phyloP scores from a whole-genome alignment of 2,888 invertebrate genomes.

The Napeogenes sylphis region DNA sequence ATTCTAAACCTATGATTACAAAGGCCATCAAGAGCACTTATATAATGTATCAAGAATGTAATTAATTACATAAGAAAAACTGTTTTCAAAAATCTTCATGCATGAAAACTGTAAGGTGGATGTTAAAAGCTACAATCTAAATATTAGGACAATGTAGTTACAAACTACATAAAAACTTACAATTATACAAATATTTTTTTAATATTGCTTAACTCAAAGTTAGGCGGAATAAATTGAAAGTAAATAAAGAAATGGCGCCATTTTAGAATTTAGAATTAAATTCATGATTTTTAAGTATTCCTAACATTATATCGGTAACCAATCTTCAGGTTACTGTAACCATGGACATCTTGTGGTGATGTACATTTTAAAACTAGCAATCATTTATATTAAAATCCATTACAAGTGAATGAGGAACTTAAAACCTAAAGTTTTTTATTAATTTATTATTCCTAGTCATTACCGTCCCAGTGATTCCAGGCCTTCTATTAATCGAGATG shows the following conservation, averaged over 20 bases:
- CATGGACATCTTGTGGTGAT: slow-evolving; percentile 50
- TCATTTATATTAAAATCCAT: slow-evolving; percentile 42
- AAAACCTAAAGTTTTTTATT: slow-evolving; percentile 16
- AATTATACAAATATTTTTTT: slow-evolving; percentile 37
- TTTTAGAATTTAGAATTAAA: neutral
- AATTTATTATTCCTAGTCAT: slow-evolving; percentile 20
- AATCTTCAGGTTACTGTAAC: slow-evolving; percentile 46
- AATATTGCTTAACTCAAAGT: slow-evolving; percentile 56
- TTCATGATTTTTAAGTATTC: slow-evolving; percentile 2
- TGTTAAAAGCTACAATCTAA: neutral
- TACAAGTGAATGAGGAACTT: slow-evolving; percentile 19
- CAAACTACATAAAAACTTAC: slow-evolving; percentile 19
- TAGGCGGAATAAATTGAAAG: slow-evolving; percentile 48
- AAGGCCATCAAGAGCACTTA: neutral
- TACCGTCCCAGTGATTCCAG: slow-evolving; percentile 38
- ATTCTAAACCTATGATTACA: slow-evolving; percentile 2
- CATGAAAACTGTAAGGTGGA: neutral
- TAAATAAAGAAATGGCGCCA: slow-evolving; percentile 21
- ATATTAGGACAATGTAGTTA: neutral
- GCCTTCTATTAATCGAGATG: slow-evolving; percentile 43
- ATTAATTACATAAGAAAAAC: too few relatives aligned
- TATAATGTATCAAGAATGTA: neutral
- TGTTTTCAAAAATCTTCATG: neutral
- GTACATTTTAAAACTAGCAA: slow-evolving; percentile 53
- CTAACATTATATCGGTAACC: slow-evolving; percentile 53